These are phyloP conservation scores for Adineta ricciae DNA, from an alignment of 2,888 invertebrate species.

Conservation along the genomic window DNA sequence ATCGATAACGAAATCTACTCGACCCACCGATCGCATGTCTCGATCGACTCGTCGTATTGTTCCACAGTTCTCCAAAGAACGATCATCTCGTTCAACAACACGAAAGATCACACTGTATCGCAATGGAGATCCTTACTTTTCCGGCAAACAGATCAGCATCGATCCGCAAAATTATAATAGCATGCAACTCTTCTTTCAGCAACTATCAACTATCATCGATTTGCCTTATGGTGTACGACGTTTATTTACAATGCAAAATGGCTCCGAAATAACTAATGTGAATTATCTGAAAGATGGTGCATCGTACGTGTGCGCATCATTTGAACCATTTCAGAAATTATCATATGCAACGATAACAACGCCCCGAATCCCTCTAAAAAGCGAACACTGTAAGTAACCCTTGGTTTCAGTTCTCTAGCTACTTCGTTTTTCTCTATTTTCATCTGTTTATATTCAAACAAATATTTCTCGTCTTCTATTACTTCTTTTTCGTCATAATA, in stretches of 20 bases:
- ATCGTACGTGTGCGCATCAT: conserved; percentile 48
- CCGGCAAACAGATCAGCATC: conserved; percentile 47
- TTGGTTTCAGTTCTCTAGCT: background rate
- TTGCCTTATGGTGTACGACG: conserved; percentile 49
- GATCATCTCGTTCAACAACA: conserved; percentile 34
- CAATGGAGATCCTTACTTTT: conserved; percentile 48
- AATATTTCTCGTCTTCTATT: background rate
- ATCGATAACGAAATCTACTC: background rate
- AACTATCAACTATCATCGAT: conserved; percentile 33
- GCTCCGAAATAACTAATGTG: conserved; percentile 42
- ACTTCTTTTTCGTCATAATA: background rate
- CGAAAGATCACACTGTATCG: conserved; percentile 46
- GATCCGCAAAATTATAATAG: conserved; percentile 38
- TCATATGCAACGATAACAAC: conserved; percentile 38
- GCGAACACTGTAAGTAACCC: background rate
- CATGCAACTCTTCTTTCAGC: background rate
- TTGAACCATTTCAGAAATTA: conserved; percentile 46
- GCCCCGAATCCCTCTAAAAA: background rate
- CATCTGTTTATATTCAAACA: background rate
- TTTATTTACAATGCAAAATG: conserved; percentile 45
- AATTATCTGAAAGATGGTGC: conserved; percentile 45
- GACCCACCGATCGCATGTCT: too few species aligned
- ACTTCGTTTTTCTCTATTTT: too few species aligned
- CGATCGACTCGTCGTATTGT: background rate
- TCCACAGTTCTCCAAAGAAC: background rate